These are phyloP conservation scores for Brachyopa scutellaris DNA, from an alignment of 2,888 invertebrate genomes.

Conservation along the genomic window DNA sequence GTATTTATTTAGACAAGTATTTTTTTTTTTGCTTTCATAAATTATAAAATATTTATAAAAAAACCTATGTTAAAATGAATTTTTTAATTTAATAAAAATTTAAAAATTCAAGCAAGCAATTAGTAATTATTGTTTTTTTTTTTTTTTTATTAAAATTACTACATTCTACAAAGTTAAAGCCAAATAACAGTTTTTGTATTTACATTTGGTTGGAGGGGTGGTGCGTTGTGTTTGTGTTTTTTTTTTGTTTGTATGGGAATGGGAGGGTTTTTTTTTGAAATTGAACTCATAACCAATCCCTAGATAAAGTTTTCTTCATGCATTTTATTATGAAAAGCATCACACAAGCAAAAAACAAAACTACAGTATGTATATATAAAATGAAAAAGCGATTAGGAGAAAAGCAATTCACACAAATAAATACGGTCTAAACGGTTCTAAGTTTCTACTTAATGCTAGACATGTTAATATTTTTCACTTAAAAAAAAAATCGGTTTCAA, in stretches of 20 bases:
- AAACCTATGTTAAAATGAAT: slow-evolving; percentile 3
- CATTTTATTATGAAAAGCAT: slow-evolving; percentile 41
- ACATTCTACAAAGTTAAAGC: slow-evolving; percentile 30
- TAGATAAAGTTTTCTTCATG: slow-evolving; percentile 8
- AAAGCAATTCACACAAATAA: not conserved
- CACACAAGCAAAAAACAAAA: slow-evolving; percentile 34
- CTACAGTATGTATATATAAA: not conserved
- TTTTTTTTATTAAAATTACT: not conserved
- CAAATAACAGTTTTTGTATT: slow-evolving; percentile 63
- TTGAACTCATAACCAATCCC: slow-evolving; percentile 25
- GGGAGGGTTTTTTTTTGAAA: not conserved
- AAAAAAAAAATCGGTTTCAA: too few species aligned
- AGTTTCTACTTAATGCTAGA: not conserved
- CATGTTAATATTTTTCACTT: not conserved
- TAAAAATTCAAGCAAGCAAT: slow-evolving; percentile 45
- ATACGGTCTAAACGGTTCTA: slow-evolving; percentile 1
- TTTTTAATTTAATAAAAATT: slow-evolving; percentile 14
- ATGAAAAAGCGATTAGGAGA: not conserved
- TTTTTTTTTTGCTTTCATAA: slow-evolving; percentile 10
- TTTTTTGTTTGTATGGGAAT: not conserved
- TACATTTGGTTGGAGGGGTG: slow-evolving; percentile 53
- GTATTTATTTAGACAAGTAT: not conserved
- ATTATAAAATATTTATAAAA: slow-evolving; percentile 10
- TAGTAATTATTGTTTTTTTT: slow-evolving; percentile 12
- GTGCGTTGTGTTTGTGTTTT: slow-evolving; percentile 4